phyloP scores from a whole-genome alignment of 2,113 vertebrate species.

The Calidris pugnax region DNA sequence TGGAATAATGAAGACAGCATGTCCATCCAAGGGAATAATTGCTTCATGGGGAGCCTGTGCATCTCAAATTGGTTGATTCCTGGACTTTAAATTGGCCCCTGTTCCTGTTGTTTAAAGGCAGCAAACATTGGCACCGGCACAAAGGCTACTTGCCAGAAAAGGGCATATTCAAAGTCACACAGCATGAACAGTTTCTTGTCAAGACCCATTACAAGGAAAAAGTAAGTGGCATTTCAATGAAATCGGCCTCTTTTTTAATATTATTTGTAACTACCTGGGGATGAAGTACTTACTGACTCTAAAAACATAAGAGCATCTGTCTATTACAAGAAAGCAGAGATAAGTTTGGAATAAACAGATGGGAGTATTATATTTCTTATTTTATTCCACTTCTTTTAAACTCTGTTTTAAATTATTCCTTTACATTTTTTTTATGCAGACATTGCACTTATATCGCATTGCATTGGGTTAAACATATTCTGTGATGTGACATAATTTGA shows the following conservation, averaged over 20 bases:
- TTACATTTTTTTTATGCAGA: constrained; percentile 1
- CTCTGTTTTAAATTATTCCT: background rate
- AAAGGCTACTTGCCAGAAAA: constrained; percentile 45
- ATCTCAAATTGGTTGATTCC: constrained; percentile 39
- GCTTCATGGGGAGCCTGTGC: background rate
- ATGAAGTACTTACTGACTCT: background rate
- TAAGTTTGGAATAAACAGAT: background rate
- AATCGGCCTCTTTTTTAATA: background rate
- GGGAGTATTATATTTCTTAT: background rate
- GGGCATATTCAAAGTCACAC: constrained; percentile 69
- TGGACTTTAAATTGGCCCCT: constrained; percentile 42
- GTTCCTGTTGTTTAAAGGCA: constrained; percentile 51
- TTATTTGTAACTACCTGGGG: background rate
- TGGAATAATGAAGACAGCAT: constrained; percentile 34
- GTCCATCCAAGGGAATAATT: constrained; percentile 43
- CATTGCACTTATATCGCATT: background rate
- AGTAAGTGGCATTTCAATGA: constrained; percentile 54
- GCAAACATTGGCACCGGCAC: background rate
- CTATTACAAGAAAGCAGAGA: background rate
- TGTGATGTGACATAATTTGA: constrained; percentile 12
- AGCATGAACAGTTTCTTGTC: constrained; percentile 56
- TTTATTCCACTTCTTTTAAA: background rate
- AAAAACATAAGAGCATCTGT: background rate
- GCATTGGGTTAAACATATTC: background rate
- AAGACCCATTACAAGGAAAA: constrained; percentile 54